Base-by-base conservation (phyloP, 2,797 vertebrate species). In the Hypotaenidia okinawae region DNA sequence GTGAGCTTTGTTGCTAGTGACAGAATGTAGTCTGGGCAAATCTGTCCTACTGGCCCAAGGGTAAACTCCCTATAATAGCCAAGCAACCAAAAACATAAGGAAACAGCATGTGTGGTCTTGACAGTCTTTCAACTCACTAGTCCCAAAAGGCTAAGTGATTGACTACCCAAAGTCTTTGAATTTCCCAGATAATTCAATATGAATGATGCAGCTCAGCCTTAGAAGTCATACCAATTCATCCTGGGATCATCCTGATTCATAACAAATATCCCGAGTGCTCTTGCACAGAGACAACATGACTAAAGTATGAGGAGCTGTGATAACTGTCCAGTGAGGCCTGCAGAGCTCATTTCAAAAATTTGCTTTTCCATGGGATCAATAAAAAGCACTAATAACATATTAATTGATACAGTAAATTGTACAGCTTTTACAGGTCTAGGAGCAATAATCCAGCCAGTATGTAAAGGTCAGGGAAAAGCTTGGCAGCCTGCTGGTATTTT, bases 81-180 rank as follows among this genome's bases (percentile, higher is more conserved):
- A 73, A 89, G 63, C 51, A 90, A 70, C 43, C 43, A 76, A 95
- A 96, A 94, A 19, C 59, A 84, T 76, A 93, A 68, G 52, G 69
- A 96, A 90, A 77, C 35, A 77, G 30, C 78, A 59, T 95, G 86
- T 90, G 84, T 90, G 72, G 58, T 95, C 95, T 87, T 35, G 30
- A 77, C 49, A 66, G 45, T 32, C 87, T 94, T 95, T 97, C 59
- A 79, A 39, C 87, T 77, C 75, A 72, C n/a, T 9, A 16, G 8
- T 89, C 76, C 58, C 74, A n/a, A 61, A 93, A 93, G 70, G 32
- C 51, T 84, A 66, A 83, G 45, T 88, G 88, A 92, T 68, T 88
- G 76, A 87, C 89, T 83, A 51, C 25, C 5, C 33, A 61, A 75
- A 90, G 77, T 88, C 95, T 96, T 96, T 91, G 77, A 97, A 93